phyloP scores from a whole-genome alignment of 2,113 vertebrate species.

The Lontra canadensis region DNA sequence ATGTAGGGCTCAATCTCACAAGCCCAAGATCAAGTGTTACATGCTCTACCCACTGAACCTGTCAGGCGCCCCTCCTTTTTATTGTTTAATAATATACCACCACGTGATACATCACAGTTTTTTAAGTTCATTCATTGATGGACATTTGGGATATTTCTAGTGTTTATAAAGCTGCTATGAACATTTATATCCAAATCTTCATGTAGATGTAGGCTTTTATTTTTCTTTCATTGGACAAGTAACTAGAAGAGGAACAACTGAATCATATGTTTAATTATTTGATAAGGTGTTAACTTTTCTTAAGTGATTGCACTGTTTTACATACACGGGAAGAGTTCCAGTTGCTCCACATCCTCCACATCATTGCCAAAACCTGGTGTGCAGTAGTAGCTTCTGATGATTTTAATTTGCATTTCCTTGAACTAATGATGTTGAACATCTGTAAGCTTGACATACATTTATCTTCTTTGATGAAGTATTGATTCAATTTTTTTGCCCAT shows the following conservation, averaged over 20 bases:
- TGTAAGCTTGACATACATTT: not conserved
- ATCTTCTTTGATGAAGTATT: not conserved
- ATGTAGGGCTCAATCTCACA: not conserved
- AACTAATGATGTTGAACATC: not conserved
- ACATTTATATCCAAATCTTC: not conserved
- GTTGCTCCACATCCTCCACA: not conserved
- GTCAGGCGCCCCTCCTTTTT: not conserved
- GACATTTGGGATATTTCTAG: not conserved
- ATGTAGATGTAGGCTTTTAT: not conserved
- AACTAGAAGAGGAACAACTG: not conserved
- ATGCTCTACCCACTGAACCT: not conserved
- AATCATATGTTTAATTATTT: not conserved
- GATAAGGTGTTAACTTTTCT: not conserved
- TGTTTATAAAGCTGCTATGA: not conserved
- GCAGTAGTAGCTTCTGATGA: not conserved
- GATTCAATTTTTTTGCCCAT: not conserved
- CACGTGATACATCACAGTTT: not conserved
- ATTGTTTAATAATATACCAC: not conserved
- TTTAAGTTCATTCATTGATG: not conserved
- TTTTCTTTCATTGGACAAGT: slow-evolving; percentile 8
- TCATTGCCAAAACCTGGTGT: not conserved
- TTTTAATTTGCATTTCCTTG: slow-evolving; percentile 2
- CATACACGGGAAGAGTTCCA: not conserved
- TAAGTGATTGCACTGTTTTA: not conserved
- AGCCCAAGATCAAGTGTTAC: not conserved